Percentiles rank a stretch among this genome's conserved stretches.
Conservation (phyloP, 2,797 vertebrate genomes). For the Diglossa cyanea region DNA sequence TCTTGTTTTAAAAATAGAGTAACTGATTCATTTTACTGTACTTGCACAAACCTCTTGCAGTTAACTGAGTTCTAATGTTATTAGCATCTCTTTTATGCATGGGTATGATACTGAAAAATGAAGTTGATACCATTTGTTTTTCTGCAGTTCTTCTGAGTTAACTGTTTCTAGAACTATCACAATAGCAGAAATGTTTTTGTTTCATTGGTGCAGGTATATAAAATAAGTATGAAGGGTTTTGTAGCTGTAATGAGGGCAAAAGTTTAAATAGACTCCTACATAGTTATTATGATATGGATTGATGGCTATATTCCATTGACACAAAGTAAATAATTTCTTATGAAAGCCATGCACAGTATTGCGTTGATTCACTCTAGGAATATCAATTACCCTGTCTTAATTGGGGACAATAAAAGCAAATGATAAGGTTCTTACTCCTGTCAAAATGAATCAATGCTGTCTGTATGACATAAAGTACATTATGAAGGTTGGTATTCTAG, state of each 20-base stretch:
- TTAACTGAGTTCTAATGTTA: not conserved
- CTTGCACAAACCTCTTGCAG: not conserved
- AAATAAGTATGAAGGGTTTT: not conserved
- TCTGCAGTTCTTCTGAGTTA: not conserved
- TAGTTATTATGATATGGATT: not conserved
- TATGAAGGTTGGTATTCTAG: not conserved
- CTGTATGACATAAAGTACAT: not conserved
- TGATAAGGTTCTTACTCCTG: not conserved
- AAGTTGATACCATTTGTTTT: not conserved
- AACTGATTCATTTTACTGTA: not conserved
- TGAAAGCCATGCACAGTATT: not conserved
- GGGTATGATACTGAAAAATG: not conserved
- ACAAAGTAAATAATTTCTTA: not conserved
- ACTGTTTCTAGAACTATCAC: not conserved
- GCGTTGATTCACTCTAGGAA: not conserved
- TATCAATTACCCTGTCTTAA: not conserved
- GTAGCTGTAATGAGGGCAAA: not conserved
- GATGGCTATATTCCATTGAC: not conserved
- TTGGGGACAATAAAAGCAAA: not conserved
- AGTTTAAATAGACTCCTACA: not conserved
- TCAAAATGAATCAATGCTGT: slow-evolving; percentile 1
- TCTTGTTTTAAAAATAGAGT: not conserved
- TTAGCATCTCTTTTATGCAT: not conserved
- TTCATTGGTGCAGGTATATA: not conserved
- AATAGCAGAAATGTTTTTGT: not conserved